Evolutionary conservation across 2,797 vertebrate genomes (phyloP).

Genomic region (Artibeus lituratus): DNA sequence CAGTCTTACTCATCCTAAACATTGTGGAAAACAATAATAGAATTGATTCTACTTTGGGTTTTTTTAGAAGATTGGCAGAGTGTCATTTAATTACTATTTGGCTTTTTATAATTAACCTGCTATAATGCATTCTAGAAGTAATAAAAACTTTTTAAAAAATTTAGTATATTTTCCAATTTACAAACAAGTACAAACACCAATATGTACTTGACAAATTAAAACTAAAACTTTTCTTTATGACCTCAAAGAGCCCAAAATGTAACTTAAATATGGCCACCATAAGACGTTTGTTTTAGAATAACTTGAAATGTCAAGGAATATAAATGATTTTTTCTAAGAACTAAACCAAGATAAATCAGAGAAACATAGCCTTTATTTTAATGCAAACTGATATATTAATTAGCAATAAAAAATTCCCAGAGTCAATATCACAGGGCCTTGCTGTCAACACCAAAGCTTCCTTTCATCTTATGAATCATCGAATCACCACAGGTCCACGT

Average conservation of each 20-base stretch:
- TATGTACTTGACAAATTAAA: neutral
- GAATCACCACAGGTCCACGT: neutral
- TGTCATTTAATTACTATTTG: slow-evolving; percentile 35
- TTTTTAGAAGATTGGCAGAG: neutral
- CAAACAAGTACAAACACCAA: neutral
- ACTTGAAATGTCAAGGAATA: neutral
- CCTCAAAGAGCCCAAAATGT: neutral
- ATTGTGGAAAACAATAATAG: neutral
- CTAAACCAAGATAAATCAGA: neutral
- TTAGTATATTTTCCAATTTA: neutral
- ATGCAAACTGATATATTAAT: neutral
- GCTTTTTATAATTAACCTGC: neutral
- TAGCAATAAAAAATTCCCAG: slow-evolving; percentile 22
- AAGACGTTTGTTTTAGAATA: neutral
- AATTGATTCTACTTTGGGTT: neutral
- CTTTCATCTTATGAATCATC: slow-evolving; percentile 20
- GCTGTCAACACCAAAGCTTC: neutral
- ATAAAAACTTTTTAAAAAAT: neutral
- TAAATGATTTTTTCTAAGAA: slow-evolving; percentile 19
- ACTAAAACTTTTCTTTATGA: neutral
- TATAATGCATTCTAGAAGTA: neutral
- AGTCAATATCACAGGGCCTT: slow-evolving; percentile 31
- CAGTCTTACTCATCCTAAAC: neutral
- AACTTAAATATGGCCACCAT: neutral
- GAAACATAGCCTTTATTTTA: slow-evolving; percentile 8